Evolutionary conservation across 1,140 invertebrate genomes (phyloP).

Genomic region (Rhysida immarginata): DNA sequence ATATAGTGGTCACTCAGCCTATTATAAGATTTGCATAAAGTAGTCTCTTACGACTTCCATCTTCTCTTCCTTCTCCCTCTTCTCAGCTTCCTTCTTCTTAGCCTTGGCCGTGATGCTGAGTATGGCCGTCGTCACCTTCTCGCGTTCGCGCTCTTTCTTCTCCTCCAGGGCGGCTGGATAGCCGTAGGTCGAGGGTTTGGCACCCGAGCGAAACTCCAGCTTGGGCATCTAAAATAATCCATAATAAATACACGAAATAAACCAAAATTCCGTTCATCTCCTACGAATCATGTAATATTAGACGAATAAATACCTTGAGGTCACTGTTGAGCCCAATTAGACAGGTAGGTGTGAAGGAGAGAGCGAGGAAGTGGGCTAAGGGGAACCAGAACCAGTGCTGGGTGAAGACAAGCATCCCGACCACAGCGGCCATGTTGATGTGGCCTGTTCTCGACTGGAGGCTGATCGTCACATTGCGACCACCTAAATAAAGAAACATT

Average conservation of each 20-base stretch:
- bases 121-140: slow-evolving; percentile 87
- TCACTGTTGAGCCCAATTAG: slow-evolving; percentile 88
- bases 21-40: no score
- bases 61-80: slow-evolving; percentile 43
- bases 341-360: slow-evolving; percentile 93
- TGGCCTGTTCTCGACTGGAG: slow-evolving; percentile 93
- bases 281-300: no score
- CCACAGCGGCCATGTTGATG: slow-evolving; percentile 91
- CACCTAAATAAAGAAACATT: slow-evolving; percentile 47
- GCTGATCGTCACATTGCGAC: slow-evolving; percentile 89
- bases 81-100: slow-evolving; percentile 53
- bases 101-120: slow-evolving; percentile 89
- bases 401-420: slow-evolving; percentile 94
- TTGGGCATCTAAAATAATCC: slow-evolving; percentile 74
- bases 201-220: slow-evolving; percentile 79
- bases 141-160: slow-evolving; percentile 91
- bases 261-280: no score
- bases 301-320: slow-evolving; percentile 57
- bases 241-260: no score
- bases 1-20: no score
- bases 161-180: slow-evolving; percentile 95
- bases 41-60: slow-evolving; percentile 57
- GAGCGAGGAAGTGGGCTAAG: slow-evolving; percentile 80
- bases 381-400: slow-evolving; percentile 99
- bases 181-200: slow-evolving; percentile 85